Evolutionary conservation across 2,888 invertebrate species (phyloP), one percentile per base, ranked within the genome.

Genomic region (Protodeltote pygarga): DNA sequence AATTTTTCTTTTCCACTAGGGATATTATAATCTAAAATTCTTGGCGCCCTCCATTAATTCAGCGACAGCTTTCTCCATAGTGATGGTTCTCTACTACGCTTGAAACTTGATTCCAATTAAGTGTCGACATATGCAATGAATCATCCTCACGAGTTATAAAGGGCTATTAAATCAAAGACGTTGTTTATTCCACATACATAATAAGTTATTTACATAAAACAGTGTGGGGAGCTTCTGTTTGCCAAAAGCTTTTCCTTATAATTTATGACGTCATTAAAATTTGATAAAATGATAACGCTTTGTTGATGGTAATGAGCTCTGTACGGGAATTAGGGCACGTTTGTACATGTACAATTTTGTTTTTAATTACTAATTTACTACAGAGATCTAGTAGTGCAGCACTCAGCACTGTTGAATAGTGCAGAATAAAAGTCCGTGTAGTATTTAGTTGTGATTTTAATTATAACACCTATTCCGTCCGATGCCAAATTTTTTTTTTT

Each of bases 201-300:
- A 64, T 70, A 52, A 50, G 31, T 13, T 47, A 70, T 77, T 77
- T 70, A 57, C 69, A 67, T 69, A 65, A 65, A 67, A 42, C 31
- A 21, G 19, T 15, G 33, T 45, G 24, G 33, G 40, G 42, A 37
- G 48, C 37, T 25, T 60, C 32, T 44, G 50, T 44, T 42, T 42
- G 41, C 45, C 14, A 37, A 53, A 61, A 54, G 64, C 53, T 62
- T 65, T 52, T 51, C 37, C 42, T 58, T 48, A 53, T 57, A 60
- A 72, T 66, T 70, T 63, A 68, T 41, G 67, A 52, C 20, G 24
- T 44, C 35, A 61, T 65, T 65, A 53, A 31, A 29, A 25, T n/a
- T 24, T 54, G 51, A 65, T 67, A 35, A 49, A 51, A 51, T 66
- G 48, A 63, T 53, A 62, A 58, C 38, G 37, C 34, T 51, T 52